Base-by-base conservation (phyloP, 2,113 vertebrate genomes). In the Gnathonemus longibarbis region DNA sequence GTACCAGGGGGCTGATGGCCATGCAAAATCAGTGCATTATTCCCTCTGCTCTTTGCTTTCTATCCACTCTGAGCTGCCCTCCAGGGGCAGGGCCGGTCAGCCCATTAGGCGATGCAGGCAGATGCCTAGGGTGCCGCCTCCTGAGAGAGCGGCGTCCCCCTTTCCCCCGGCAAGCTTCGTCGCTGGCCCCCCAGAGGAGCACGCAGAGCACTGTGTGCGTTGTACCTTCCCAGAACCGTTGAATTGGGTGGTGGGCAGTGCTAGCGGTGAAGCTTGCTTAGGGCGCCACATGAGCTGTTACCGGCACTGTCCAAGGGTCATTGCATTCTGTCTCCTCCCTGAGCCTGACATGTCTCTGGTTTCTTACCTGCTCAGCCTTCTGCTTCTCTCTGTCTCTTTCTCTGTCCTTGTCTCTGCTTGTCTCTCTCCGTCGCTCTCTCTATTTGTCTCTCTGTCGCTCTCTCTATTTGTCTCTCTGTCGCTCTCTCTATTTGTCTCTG, bases 11-110 rank as follows among this genome's bases (percentile, higher is more conserved):
- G 87, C 52, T 39, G 70, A 48, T 52, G 89, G 56, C 42, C 49
- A 91, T 90, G 80, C 89, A 58, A 66, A 1, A 93, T 94, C 93
- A 92, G 93, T 94, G 93, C 92, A 94, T 94, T 93, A 89, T 89
- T 85, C 56, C n/a, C 9, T 5, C 21, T 52, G 8, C 11, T 49
- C 42, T 24, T 46, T 52, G 19, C 83, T 56, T 45, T 89, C 58
- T 86, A 5, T 86, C 46, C 24, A 45, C 48, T 84, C 85, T 89
- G 46, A 49, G 45, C 83, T 46, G 83, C 11, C 74, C 74, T 8
- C 74, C 74, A 31, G n/a, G 62, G 62, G n/a, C 62, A 31, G 62
- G 62, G 10, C 62, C 62, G 62, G 27, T 70, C 62, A 70, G 62
- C 86, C 52, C 88, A 17, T 6, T 84, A 70, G 62, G 62, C 10